A percentile compares a stretch with the other conserved stretches of the same genome.
These are phyloP conservation scores for Cerastis rubricosa DNA, from an alignment of 2,888 invertebrate genomes.

Conservation along the genomic window DNA sequence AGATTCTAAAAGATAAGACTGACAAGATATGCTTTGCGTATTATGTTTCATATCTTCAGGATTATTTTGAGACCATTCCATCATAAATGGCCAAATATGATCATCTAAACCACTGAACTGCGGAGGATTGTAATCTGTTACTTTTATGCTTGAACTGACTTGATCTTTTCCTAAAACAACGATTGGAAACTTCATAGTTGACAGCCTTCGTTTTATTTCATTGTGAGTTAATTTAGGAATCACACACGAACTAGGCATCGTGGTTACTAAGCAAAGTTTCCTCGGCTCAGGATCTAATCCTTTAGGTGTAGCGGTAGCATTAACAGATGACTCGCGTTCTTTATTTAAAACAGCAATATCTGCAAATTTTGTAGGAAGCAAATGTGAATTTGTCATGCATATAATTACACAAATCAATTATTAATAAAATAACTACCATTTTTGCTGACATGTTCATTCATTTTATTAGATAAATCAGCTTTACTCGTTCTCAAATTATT, in stretches of 20 bases:
- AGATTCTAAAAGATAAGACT: slow-evolving; percentile 9
- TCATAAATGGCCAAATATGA: slow-evolving; percentile 86
- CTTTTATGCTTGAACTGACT: slow-evolving; percentile 73
- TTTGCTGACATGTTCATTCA: slow-evolving; percentile 27
- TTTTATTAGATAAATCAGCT: slow-evolving; percentile 41
- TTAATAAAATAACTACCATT: slow-evolving; percentile 44
- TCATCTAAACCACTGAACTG: slow-evolving; percentile 81
- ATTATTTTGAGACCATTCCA: slow-evolving; percentile 71
- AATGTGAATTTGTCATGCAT: neutral
- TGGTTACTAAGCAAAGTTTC: slow-evolving; percentile 70
- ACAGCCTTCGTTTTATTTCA: slow-evolving; percentile 79
- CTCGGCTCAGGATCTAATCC: slow-evolving; percentile 58
- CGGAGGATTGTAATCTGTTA: slow-evolving; percentile 71
- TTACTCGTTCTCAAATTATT: slow-evolving; percentile 63
- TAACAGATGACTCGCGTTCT: slow-evolving; percentile 45
- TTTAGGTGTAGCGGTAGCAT: slow-evolving; percentile 48
- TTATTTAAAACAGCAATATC: slow-evolving; percentile 71
- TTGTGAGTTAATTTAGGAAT: slow-evolving; percentile 75
- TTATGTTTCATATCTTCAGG: slow-evolving; percentile 13
- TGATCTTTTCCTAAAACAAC: slow-evolving; percentile 82
- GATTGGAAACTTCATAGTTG: slow-evolving; percentile 79
- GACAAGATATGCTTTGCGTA: slow-evolving; percentile 7
- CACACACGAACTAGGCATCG: slow-evolving; percentile 67
- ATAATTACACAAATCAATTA: neutral
- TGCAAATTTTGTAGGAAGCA: slow-evolving; percentile 23